Base-by-base conservation (phyloP, 1,140 invertebrate species). In the Bradynema listronoti region DNA sequence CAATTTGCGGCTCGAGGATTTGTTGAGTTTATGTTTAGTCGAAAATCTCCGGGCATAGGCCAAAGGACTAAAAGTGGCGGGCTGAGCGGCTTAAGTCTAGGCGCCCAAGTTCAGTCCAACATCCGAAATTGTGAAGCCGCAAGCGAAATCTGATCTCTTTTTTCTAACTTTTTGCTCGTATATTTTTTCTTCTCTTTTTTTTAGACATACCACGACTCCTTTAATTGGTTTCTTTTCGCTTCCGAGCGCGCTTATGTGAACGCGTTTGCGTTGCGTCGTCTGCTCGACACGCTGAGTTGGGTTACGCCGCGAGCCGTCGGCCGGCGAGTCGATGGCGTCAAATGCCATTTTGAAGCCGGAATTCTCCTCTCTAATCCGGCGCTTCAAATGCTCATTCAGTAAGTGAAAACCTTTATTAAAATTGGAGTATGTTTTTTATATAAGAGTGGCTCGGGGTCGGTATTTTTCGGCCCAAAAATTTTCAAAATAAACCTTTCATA, bases 201-300 rank as follows among this genome's bases (percentile, higher is more conserved):
- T 56, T 58, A 77, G 76, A 65, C 60, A 5, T 39, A 73, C n/a
- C 71, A 77, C 42, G 68, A 72, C 27, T 63, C 51, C 46, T 77
- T 73, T 39, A 73, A 77, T 49, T 77, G 73, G 69, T 76, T 77
- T 29, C 58, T 78, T 4, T 46, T 77, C 24, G 46, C 75, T n/a
- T 72, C 68, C 14, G 74, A 77, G 41, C 61, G 66, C 6, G 71
- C 76, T 14, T 77, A 76, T 49, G 51, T 77, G 5, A 77, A 77
- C 56, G 67, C 76, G n/a, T 77, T 78, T 54, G 61, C 56, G 30
- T 61, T 75, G 19, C 43, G 54, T 16, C 32, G 63, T 42, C 36
- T 67, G 16, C 58, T 62, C 9, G 56, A 69, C 43, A 47, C 24
- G 6, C 39, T 74, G 22, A 72, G 66, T 34, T 78, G 72, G 70